Evolutionary conservation across 2,888 invertebrate genomes (phyloP).

Genomic region (Yponomeuta evonymella): DNA sequence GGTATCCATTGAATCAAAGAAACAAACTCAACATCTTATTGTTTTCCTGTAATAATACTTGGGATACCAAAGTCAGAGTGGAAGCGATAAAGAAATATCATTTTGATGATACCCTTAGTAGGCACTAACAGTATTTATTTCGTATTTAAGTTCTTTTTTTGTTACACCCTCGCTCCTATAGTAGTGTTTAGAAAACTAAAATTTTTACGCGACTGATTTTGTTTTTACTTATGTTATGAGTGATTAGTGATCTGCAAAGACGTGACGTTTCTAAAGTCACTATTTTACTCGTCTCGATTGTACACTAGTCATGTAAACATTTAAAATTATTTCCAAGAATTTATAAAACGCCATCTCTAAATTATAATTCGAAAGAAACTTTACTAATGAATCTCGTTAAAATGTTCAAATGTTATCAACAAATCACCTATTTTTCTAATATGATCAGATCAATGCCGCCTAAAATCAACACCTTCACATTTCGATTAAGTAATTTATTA

Average conservation of each 20-base stretch:
- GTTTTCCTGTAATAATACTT: background rate
- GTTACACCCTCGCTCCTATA: constrained; percentile 33
- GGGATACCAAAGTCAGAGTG: background rate
- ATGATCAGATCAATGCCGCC: constrained; percentile 6
- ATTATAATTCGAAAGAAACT: background rate
- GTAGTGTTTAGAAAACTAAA: background rate
- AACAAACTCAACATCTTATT: background rate
- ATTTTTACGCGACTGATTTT: constrained; percentile 23
- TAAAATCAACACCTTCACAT: constrained; percentile 3
- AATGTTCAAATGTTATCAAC: background rate
- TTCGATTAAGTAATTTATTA: background rate
- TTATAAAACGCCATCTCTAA: background rate
- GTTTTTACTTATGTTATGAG: constrained; percentile 4
- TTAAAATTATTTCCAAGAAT: background rate
- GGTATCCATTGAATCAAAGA: too few relatives aligned
- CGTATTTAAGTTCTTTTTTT: constrained; percentile 53
- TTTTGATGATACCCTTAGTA: constrained; percentile 38
- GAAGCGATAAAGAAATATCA: background rate
- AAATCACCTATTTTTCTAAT: constrained; percentile 8
- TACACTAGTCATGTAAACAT: constrained; percentile 7
- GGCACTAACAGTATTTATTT: constrained; percentile 74
- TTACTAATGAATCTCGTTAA: background rate
- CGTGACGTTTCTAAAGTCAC: background rate
- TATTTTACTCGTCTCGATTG: background rate
- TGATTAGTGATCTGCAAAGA: background rate